Base-by-base conservation (phyloP, 2,113 vertebrate genomes). In the Alligator mississippiensis region DNA sequence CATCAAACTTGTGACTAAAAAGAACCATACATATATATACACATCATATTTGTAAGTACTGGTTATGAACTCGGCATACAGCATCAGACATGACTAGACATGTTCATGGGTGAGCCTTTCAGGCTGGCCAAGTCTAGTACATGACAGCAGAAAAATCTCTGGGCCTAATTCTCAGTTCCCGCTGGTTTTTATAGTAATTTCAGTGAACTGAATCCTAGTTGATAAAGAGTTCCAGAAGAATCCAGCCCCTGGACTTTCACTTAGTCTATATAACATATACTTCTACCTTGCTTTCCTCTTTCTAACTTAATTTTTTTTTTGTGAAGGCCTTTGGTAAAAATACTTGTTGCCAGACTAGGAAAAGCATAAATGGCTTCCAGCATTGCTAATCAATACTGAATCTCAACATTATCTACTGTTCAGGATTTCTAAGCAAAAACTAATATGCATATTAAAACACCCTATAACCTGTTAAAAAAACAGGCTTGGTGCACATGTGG, bases 1-100 rank as follows among this genome's bases (percentile, higher is more conserved):
- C 47, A 80, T 62, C 78, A 88, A 72, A 87, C n/a, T 57, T 82
- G n/a, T 38, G 38, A 87, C 72, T 93, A 24, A 90, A 94, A 47
- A 47, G 47, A 94, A 63, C 64, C 77, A 85, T 30, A 64, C 58
- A 93, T 58, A 76, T 92, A 84, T 15, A 75, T 72, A 74, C 27
- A 87, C 62, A 76, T 47, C 0, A 0, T 77, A 22, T 90, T 84
- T 88, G 38, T 84, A 90, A 84, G 80, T 19, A 82, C 0, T 15
- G 55, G 66, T 85, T 68, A 38, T 90, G 84, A 88, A 82, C 80
- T 75, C 55, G 88, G 11, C 83, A 85, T 85, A 74, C 27, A 81
- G 3, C 54, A 28, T 92, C 70, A 77, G 55, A 93, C 66, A 91
- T 57, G 63, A 93, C 17, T 83, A 95, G 55, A 82, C 77, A 70